Evolutionary conservation across 2,797 vertebrate species (phyloP).

Genomic region (Sebastes diaconus): DNA sequence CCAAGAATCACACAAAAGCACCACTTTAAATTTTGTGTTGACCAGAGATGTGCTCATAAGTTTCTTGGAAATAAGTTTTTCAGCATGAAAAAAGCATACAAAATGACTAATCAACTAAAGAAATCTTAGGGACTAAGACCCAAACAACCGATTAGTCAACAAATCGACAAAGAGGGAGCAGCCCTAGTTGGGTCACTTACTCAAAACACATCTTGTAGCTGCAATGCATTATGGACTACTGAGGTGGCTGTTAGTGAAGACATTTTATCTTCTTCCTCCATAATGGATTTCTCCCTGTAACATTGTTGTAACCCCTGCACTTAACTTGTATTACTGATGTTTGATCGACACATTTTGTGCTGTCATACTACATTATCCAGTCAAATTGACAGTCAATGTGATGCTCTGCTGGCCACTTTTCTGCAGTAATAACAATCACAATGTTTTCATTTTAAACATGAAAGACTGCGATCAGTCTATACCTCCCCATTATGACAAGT

Average conservation of each 20-base stretch:
- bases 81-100: too few relatives aligned
- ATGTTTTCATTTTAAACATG: constrained; percentile 51
- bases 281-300: background rate
- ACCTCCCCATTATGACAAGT: constrained; percentile 48
- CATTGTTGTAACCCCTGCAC: background rate
- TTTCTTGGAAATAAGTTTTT: too few relatives aligned
- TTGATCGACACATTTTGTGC: background rate
- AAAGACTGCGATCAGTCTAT: constrained; percentile 45
- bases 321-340: background rate
- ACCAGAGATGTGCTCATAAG: too few relatives aligned
- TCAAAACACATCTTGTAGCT: constrained; percentile 1
- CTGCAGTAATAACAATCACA: constrained; percentile 17
- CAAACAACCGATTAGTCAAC: too few relatives aligned
- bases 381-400: constrained; percentile 1
- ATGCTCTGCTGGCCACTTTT: constrained; percentile 3
- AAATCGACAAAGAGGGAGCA: too few relatives aligned
- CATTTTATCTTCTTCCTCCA: background rate
- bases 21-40: too few relatives aligned
- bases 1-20: too few relatives aligned
- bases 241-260: background rate
- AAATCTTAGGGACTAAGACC: too few relatives aligned
- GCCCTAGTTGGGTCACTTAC: background rate
- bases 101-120: too few relatives aligned
- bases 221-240: background rate
- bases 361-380: background rate